Conservation (phyloP, 2,888 invertebrate genomes). For the Drosophila kuntzei region DNA sequence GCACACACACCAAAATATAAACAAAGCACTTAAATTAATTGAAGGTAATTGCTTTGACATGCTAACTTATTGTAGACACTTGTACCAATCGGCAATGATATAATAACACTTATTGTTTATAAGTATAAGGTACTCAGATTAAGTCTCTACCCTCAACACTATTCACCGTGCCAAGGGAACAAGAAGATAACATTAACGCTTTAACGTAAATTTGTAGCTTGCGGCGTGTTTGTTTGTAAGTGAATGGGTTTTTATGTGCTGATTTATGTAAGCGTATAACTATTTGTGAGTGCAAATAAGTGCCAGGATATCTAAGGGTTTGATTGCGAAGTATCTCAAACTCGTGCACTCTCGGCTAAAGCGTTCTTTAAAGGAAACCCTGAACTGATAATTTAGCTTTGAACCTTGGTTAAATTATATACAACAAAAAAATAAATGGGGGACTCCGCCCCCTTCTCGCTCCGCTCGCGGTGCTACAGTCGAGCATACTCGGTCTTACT, state of each 20-base stretch:
- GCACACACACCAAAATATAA: constrained; percentile 41
- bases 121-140: constrained; percentile 3
- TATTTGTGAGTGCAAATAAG: too few species aligned
- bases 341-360: too few species aligned
- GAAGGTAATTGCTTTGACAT: constrained; percentile 58
- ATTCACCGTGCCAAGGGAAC: neutral
- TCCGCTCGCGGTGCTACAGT: too few species aligned
- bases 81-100: constrained; percentile 5
- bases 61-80: constrained; percentile 7
- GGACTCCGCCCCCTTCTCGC: too few species aligned
- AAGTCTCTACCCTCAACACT: neutral
- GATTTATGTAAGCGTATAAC: neutral
- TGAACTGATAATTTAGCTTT: too few species aligned
- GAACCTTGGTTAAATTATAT: too few species aligned
- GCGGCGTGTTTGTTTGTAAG: neutral
- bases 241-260: neutral
- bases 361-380: too few species aligned
- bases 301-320: too few species aligned
- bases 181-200: neutral
- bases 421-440: too few species aligned
- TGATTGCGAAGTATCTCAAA: too few species aligned
- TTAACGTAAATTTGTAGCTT: neutral
- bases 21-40: constrained; percentile 69
- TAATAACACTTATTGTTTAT: constrained; percentile 2
- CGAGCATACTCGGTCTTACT: too few species aligned